Conservation (phyloP, 2,113 vertebrate species). For the Megaptera novaeangliae region DNA sequence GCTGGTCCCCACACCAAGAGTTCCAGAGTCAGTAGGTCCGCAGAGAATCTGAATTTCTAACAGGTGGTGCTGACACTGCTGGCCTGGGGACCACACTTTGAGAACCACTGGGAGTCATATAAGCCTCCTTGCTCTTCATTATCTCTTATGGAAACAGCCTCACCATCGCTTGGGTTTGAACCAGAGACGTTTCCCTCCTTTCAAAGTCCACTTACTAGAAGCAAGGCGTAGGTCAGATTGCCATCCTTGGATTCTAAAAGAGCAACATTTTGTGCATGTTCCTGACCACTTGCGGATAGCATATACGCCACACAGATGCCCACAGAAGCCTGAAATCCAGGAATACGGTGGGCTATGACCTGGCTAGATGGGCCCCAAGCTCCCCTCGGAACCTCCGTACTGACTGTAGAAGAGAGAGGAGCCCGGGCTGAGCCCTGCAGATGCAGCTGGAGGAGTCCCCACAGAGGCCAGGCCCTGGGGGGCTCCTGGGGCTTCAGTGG, state of each 20-base stretch:
- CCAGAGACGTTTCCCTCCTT: neutral
- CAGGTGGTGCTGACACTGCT: too few relatives aligned
- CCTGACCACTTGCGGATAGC: accelerated
- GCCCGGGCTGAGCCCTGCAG: neutral
- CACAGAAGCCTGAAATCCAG: neutral
- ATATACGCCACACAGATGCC: accelerated
- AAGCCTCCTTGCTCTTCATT: neutral
- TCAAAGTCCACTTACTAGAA: neutral
- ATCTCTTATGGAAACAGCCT: neutral
- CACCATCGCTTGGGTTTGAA: neutral
- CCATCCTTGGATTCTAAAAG: neutral
- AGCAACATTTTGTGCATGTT: accelerated
- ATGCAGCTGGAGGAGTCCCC: neutral
- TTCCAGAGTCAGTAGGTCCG: neutral
- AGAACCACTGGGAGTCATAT: neutral
- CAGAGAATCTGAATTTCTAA: neutral
- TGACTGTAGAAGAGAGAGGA: neutral
- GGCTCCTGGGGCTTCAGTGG: neutral
- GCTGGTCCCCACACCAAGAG: neutral
- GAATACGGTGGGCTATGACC: neutral
- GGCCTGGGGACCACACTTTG: neutral
- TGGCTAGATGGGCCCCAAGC: neutral
- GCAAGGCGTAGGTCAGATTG: neutral
- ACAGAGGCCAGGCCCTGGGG: neutral
- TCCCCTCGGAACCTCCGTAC: neutral